phyloP scores from a whole-genome alignment of 2,113 vertebrate genomes.

The Crotalus tigris region DNA sequence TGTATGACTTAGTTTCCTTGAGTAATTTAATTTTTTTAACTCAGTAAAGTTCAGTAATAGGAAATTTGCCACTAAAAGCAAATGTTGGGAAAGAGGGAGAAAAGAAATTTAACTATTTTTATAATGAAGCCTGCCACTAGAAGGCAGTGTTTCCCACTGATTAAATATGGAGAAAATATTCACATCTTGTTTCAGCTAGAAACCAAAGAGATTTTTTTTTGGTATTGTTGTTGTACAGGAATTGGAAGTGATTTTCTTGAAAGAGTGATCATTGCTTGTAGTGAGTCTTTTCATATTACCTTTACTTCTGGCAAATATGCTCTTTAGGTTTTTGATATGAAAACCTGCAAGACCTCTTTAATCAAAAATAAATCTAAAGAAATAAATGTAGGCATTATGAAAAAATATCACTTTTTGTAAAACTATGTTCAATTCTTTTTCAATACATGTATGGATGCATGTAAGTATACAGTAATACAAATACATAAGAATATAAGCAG shows the following conservation, averaged over 20 bases:
- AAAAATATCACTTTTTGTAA: neutral
- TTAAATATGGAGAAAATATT: neutral
- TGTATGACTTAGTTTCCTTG: slow-evolving; percentile 7
- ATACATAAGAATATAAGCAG: neutral
- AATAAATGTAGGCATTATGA: neutral
- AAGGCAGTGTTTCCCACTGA: neutral
- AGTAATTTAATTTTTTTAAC: neutral
- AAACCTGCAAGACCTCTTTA: slow-evolving; percentile 1
- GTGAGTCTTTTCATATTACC: neutral
- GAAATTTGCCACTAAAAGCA: neutral
- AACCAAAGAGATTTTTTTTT: neutral
- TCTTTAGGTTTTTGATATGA: neutral
- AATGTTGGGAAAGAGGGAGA: neutral
- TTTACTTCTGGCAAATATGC: neutral
- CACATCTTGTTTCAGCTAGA: neutral
- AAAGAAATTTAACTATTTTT: neutral
- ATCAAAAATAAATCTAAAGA: neutral
- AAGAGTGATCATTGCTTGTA: too few relatives aligned
- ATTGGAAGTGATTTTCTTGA: neutral
- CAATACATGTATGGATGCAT: neutral
- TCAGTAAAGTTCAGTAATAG: neutral
- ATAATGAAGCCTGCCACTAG: neutral
- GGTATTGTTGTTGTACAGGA: neutral
- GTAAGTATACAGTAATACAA: neutral
- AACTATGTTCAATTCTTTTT: neutral